Conservation (phyloP, 1,140 invertebrate genomes). For the Dendrolimus punctatus region DNA sequence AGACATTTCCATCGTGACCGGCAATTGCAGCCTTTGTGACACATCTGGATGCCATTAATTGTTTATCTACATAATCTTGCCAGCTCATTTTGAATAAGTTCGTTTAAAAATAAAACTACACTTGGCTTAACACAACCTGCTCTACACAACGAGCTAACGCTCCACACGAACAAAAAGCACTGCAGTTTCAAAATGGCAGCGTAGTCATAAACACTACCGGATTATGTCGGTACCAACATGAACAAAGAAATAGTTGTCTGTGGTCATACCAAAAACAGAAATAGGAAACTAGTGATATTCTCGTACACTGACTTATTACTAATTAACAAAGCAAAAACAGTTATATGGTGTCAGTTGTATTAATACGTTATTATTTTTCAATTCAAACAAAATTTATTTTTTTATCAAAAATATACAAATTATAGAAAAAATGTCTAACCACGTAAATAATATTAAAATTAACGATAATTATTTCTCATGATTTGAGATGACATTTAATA, state of each 20-base stretch:
- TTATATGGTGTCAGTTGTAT: too few species aligned
- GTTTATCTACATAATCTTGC: slow-evolving; percentile 98
- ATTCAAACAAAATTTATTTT: too few species aligned
- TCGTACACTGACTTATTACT: too few species aligned
- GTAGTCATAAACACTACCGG: slow-evolving; percentile 57
- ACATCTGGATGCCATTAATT: slow-evolving; percentile 93
- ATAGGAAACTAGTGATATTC: too few species aligned
- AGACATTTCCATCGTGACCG: slow-evolving; percentile 94
- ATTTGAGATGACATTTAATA: too few species aligned
- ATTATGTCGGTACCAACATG: slow-evolving; percentile 40
- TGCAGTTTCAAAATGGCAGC: slow-evolving; percentile 70
- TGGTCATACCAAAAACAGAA: background rate
- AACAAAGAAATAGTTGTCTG: slow-evolving; percentile 18
- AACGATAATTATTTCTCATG: too few species aligned
- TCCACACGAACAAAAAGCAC: slow-evolving; percentile 71
- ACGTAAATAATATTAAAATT: too few species aligned
- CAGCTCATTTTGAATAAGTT: slow-evolving; percentile 86
- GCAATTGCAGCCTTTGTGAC: slow-evolving; percentile 94
- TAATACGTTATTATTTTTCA: too few species aligned
- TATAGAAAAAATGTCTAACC: too few species aligned
- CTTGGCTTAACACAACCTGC: slow-evolving; percentile 62
- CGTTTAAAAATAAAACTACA: slow-evolving; percentile 69
- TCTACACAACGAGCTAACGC: slow-evolving; percentile 66
- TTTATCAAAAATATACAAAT: too few species aligned
- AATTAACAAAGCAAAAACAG: too few species aligned